These are phyloP conservation scores for Sorex maritimensis DNA, from an alignment of 2,797 vertebrate species.

Conservation along the genomic window DNA sequence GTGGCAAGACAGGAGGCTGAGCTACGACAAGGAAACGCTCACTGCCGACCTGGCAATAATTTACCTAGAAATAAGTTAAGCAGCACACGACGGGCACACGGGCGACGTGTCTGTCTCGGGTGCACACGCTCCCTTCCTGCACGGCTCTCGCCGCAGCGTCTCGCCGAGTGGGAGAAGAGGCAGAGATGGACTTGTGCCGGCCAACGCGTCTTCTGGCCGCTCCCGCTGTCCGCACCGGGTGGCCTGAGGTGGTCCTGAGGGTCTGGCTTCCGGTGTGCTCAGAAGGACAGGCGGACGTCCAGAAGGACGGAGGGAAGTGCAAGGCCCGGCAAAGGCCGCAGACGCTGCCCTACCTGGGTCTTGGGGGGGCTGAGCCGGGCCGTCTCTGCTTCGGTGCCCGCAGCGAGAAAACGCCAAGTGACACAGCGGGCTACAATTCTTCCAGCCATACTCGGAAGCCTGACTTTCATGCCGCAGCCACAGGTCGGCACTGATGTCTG, in stretches of 20 bases:
- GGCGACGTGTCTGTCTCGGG: constrained; percentile 90
- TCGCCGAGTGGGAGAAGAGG: constrained; percentile 83
- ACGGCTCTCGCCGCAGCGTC: constrained; percentile 89
- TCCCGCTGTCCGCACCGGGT: constrained; percentile 86
- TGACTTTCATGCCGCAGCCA: not conserved
- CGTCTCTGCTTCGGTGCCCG: constrained; percentile 66
- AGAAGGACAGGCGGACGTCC: constrained; percentile 83
- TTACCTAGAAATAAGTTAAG: constrained; percentile 91
- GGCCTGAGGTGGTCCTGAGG: constrained; percentile 92
- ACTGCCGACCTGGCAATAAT: constrained; percentile 89
- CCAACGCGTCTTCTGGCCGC: constrained; percentile 85
- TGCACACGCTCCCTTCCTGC: constrained; percentile 89
- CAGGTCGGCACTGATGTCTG: constrained; percentile 54
- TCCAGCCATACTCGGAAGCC: constrained; percentile 82
- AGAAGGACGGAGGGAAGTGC: constrained; percentile 81
- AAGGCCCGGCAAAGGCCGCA: constrained; percentile 58
- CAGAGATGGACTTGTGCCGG: constrained; percentile 85
- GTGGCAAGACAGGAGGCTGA: constrained; percentile 81
- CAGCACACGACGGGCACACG: constrained; percentile 89
- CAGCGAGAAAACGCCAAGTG: constrained; percentile 64
- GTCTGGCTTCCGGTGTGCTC: constrained; percentile 85
- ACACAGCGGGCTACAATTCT: constrained; percentile 81
- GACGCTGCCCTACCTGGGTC: constrained; percentile 76
- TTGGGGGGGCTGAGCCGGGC: constrained; percentile 66
- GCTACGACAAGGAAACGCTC: constrained; percentile 73